Conservation (phyloP, 1,140 invertebrate genomes). For the Venustaconcha ellipsiformis region DNA sequence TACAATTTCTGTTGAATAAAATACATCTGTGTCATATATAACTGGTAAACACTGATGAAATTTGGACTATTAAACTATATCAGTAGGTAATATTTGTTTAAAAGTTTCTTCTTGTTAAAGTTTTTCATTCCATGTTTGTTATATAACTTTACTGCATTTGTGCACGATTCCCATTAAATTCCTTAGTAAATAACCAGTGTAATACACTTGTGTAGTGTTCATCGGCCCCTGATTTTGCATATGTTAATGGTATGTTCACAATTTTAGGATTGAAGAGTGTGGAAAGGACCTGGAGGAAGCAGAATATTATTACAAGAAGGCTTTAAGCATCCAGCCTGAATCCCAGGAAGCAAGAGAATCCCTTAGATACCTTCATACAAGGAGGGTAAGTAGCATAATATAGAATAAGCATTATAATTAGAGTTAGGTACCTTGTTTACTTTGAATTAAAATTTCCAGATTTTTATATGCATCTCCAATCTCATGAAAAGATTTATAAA, state of each 20-base stretch:
- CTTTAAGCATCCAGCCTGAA: conserved; percentile 85
- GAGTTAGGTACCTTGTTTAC: too few relatives aligned
- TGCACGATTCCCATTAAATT: neutral
- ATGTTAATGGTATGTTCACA: neutral
- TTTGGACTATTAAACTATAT: too few relatives aligned
- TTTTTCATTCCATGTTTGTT: too few relatives aligned
- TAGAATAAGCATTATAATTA: too few relatives aligned
- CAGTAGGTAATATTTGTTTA: too few relatives aligned
- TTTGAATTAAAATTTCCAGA: too few relatives aligned
- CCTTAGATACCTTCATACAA: conserved; percentile 77
- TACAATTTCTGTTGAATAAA: too few relatives aligned
- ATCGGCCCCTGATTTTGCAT: neutral
- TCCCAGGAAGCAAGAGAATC: conserved; percentile 92
- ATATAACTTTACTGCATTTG: neutral
- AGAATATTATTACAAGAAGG: conserved; percentile 91
- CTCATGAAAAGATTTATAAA: too few relatives aligned
- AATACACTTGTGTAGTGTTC: neutral
- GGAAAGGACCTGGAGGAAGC: conserved; percentile 68
- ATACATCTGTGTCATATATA: too few relatives aligned
- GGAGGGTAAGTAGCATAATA: conserved; percentile 5
- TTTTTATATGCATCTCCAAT: too few relatives aligned
- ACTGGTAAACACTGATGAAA: too few relatives aligned
- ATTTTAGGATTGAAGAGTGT: conserved; percentile 32
- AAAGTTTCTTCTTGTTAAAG: too few relatives aligned
- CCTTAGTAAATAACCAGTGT: neutral